Evolutionary conservation across 2,797 vertebrate genomes (phyloP).

Genomic region (Tauraco hartlaubi): DNA sequence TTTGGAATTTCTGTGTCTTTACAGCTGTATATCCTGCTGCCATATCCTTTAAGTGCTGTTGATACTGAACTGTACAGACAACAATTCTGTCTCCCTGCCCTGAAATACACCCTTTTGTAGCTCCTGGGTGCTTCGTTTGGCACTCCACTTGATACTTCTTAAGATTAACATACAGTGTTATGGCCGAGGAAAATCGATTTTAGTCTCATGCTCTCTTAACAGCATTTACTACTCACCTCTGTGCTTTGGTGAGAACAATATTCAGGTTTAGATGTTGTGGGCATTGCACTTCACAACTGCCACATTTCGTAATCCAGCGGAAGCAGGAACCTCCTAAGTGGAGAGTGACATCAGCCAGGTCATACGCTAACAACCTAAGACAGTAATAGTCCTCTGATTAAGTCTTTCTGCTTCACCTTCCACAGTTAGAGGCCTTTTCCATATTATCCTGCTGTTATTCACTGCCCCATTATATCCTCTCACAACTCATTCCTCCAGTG

Average conservation of each 20-base stretch:
- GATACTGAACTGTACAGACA: neutral
- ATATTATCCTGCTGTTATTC: neutral
- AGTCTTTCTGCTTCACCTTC: neutral
- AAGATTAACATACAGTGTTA: neutral
- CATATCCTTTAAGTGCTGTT: neutral
- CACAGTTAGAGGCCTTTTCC: neutral
- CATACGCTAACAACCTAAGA: neutral
- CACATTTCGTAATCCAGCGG: neutral
- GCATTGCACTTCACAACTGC: neutral
- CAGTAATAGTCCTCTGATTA: neutral
- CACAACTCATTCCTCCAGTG: neutral
- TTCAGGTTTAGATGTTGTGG: neutral
- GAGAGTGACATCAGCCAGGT: neutral
- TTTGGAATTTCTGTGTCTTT: neutral
- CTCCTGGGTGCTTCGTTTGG: neutral
- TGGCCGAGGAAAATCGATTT: neutral
- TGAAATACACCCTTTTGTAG: neutral
- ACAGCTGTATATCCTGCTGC: neutral
- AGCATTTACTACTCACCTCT: neutral
- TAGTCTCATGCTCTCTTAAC: neutral
- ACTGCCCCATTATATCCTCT: neutral
- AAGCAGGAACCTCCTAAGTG: neutral
- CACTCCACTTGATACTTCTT: neutral
- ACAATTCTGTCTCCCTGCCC: neutral
- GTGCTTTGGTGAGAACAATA: neutral